Conservation (phyloP, 2,797 vertebrate species). For the Atherinosoma microstoma region DNA sequence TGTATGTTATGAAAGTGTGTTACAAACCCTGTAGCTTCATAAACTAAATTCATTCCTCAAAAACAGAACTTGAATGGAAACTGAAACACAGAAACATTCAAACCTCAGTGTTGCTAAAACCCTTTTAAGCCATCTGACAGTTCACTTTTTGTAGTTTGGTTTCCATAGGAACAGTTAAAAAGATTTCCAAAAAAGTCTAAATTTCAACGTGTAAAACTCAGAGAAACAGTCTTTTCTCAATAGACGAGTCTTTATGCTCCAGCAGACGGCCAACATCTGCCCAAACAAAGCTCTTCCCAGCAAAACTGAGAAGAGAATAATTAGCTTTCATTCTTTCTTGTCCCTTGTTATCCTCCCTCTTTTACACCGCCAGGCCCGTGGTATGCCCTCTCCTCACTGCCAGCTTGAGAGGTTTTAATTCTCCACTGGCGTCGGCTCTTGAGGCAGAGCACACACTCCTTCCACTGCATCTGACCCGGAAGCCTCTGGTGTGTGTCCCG, state of each 20-base stretch:
- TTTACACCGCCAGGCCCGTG: slow-evolving; percentile 8
- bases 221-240: slow-evolving; percentile 61
- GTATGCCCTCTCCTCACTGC: slow-evolving; percentile 3
- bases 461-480: slow-evolving; percentile 42
- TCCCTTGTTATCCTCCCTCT: slow-evolving; percentile 41
- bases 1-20: slow-evolving; percentile 15
- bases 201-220: slow-evolving; percentile 72
- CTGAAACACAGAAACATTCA: slow-evolving; percentile 56
- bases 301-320: slow-evolving; percentile 24
- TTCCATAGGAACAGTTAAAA: slow-evolving; percentile 81
- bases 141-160: slow-evolving; percentile 68
- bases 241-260: slow-evolving; percentile 58
- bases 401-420: slow-evolving; percentile 79
- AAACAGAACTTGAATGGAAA: slow-evolving; percentile 56
- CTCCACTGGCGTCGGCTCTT: slow-evolving; percentile 90
- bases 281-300: slow-evolving; percentile 39
- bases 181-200: slow-evolving; percentile 73
- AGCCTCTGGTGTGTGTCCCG: slow-evolving; percentile 52
- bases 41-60: slow-evolving; percentile 30
- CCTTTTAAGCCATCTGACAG: slow-evolving; percentile 47
- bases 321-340: slow-evolving; percentile 23
- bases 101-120: slow-evolving; percentile 60
- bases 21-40: slow-evolving; percentile 56
- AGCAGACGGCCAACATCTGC: slow-evolving; percentile 34
- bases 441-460: slow-evolving; percentile 60